A percentile compares a stretch with the other conserved stretches of the same genome.
phyloP scores from a whole-genome alignment of 2,113 vertebrate genomes.

The Emydocephalus ijimae region DNA sequence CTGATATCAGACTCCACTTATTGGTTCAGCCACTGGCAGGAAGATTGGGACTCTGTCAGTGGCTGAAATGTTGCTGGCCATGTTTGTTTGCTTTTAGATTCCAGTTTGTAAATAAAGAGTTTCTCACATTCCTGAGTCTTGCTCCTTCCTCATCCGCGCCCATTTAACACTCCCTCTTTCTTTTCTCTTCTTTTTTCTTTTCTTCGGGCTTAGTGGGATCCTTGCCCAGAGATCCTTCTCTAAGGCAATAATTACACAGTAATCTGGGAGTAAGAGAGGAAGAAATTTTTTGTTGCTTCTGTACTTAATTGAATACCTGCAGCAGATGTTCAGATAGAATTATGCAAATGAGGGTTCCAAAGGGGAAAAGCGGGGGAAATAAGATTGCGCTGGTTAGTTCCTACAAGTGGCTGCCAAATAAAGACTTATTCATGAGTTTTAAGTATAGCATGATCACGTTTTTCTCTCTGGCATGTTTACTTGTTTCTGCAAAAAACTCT shows the following conservation, averaged over 20 bases:
- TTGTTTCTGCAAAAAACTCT: neutral
- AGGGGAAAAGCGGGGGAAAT: accelerated
- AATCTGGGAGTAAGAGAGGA: neutral
- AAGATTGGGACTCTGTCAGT: no score
- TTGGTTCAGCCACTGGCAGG: no score
- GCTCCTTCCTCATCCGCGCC: neutral
- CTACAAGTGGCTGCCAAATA: neutral
- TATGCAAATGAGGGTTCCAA: neutral
- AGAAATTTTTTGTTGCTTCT: neutral
- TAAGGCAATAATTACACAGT: neutral
- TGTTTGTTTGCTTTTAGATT: no score
- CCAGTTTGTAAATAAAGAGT: no score
- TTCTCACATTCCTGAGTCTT: no score
- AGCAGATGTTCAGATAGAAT: neutral
- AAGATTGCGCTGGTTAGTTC: neutral
- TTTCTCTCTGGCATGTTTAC: neutral
- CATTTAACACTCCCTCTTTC: neutral
- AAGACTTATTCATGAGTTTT: neutral
- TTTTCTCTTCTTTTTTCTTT: neutral
- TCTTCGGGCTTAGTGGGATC: neutral
- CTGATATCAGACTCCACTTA: no score
- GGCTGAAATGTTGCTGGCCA: no score
- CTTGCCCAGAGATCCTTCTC: no score
- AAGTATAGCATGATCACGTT: no score
- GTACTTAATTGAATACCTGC: neutral